Evolutionary conservation across 2,888 invertebrate species (phyloP), one percentile per base, ranked within the genome.

Genomic region (Heliconius sara): DNA sequence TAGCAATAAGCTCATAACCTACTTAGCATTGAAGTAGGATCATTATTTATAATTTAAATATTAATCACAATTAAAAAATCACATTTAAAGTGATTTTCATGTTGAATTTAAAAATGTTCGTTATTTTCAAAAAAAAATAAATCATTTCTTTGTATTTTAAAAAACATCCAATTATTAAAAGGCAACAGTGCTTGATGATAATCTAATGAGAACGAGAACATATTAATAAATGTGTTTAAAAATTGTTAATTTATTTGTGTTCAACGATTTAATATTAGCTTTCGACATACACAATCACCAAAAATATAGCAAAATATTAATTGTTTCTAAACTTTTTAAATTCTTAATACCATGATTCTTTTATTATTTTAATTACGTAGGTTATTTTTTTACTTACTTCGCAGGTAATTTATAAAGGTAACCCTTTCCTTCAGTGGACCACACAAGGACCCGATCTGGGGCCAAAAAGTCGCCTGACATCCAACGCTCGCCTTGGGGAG

Each of bases 391-490:
- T 19, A 81, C 97, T 96, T 96, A 99, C 98, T 99, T 99, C 86
- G 98, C 97, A 0, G 99, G 99, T 85, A 99, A 95, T 91, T 97
- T 98, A 95, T 98, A 99, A 76, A 99, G 95, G 91, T 99, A 99
- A 76, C 99, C 99, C 88, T 98, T 98, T 81, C 99, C 99, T 88
- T 99, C 98, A 75, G 98, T 99, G 75, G 98, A 99, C 98, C 99
- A 99, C 16, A 99, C 97, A 76, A 99, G 96, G 0, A 99, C 98
- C 67, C 98, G 95, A 89, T 99, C 99, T 0, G 98, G 97, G 0
- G 98, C 96, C 34, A 99, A 95, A 89, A 99, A 99, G 91, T 99
- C 98, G 0, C 99, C 99, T 0, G 99, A 98, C 95, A 98, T 97
- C 99, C 99, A 99, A 3, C 99, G 96, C 90, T 98, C 98, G 0